These are phyloP conservation scores for Epizoanthus ramosus DNA, from an alignment of 92 coral and sea anemone genomes.

Conservation along the genomic window DNA sequence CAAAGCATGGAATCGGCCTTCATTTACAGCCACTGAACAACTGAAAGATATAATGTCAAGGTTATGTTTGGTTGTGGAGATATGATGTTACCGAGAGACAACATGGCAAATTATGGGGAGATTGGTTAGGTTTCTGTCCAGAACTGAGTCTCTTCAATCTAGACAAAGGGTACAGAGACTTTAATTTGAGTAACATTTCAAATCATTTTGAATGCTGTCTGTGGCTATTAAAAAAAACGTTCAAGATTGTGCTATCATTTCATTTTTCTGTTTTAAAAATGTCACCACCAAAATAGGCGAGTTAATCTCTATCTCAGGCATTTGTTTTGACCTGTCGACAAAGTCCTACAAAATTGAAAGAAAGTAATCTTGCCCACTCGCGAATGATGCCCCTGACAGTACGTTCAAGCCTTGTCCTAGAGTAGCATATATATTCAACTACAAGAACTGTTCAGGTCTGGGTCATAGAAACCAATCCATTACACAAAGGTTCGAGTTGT, in stretches of 20 bases:
- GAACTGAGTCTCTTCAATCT: conserved; percentile 26
- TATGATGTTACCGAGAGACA: conserved; percentile 32
- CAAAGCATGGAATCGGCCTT: conserved; percentile 41
- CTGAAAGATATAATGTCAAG: conserved; percentile 34
- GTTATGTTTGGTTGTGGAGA: conserved; percentile 38
- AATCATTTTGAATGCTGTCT: conserved; percentile 33
- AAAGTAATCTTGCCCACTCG: conserved; percentile 25
- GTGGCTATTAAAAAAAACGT: conserved; percentile 29
- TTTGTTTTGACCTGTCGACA: conserved; percentile 29
- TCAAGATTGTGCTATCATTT: conserved; percentile 27
- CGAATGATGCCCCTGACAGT: conserved; percentile 27
- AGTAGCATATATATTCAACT: conserved; percentile 21
- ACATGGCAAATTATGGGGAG: conserved; percentile 23
- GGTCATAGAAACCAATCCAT: conserved; percentile 28
- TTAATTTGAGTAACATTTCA: conserved; percentile 26
- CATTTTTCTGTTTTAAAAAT: conserved; percentile 22
- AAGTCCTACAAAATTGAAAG: conserved; percentile 26
- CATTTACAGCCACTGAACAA: conserved; percentile 34
- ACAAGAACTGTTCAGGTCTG: conserved; percentile 21
- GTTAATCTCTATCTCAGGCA: conserved; percentile 25
- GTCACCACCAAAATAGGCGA: conserved; percentile 26
- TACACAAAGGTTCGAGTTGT: conserved; percentile 19
- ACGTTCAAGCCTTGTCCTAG: conserved; percentile 22
- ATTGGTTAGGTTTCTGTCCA: conserved; percentile 33
- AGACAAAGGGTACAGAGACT: conserved; percentile 42